A percentile compares a stretch with the other conserved stretches of the same genome.
These are phyloP conservation scores for Geotrupes spiniger DNA, from an alignment of 2,888 invertebrate genomes.

Conservation along the genomic window DNA sequence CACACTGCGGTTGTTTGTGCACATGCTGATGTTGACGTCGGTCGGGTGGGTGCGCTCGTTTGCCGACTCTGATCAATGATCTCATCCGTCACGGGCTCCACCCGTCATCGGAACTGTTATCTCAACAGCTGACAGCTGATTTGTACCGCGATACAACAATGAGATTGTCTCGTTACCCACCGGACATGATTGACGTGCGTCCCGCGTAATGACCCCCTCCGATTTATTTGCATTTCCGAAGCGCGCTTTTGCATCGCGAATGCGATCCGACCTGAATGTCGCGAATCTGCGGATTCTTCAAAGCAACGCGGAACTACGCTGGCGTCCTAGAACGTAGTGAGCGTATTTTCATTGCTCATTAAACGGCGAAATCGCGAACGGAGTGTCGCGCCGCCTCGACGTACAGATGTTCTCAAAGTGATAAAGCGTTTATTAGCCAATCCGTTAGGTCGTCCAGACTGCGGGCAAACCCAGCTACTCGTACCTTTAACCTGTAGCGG, in stretches of 20 bases:
- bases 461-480: slow-evolving; percentile 20
- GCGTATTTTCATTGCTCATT: no score
- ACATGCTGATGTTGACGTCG: no score
- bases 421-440: slow-evolving; percentile 9
- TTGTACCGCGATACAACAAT: slow-evolving; percentile 11
- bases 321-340: no score
- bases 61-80: slow-evolving; percentile 15
- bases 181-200: slow-evolving; percentile 6
- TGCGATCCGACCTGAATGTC: no score
- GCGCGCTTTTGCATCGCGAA: no score
- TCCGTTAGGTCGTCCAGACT: slow-evolving; percentile 25
- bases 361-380: no score
- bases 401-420: no score
- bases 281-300: no score
- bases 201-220: no score
- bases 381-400: no score
- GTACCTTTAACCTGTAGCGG: slow-evolving; percentile 31
- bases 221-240: slow-evolving; percentile 1
- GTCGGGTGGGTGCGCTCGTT: slow-evolving; percentile 13
- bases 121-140: slow-evolving; percentile 8
- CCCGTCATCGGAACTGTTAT: slow-evolving; percentile 15
- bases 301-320: no score
- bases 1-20: no score
- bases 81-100: slow-evolving; percentile 19
- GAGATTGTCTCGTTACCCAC: slow-evolving; percentile 10